Evolutionary conservation across 2,113 vertebrate genomes (phyloP).

Genomic region (Phainopepla nitens): DNA sequence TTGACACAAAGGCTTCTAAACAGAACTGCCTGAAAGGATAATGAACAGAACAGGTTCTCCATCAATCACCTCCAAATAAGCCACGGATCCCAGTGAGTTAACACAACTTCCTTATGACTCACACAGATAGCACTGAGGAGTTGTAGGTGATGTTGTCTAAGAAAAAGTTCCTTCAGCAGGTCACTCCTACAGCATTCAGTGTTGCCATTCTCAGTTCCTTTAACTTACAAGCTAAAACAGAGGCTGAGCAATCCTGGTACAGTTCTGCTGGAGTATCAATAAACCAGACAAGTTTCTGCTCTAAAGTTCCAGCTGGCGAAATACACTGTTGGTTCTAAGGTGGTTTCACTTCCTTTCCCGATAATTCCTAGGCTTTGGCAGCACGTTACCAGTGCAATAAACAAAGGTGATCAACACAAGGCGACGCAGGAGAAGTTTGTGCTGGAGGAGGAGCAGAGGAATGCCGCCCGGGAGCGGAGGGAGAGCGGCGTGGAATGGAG

Average conservation of each 20-base stretch:
- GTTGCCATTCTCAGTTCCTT: neutral
- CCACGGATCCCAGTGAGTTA: neutral
- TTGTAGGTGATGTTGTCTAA: neutral
- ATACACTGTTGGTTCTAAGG: neutral
- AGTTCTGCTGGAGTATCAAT: neutral
- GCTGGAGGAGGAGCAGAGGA: constrained; percentile 90
- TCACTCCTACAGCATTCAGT: neutral
- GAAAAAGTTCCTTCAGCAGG: neutral
- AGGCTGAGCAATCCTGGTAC: neutral
- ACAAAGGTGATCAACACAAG: constrained; percentile 83
- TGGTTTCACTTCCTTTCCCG: neutral
- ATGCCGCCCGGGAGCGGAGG: constrained; percentile 75
- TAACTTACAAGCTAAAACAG: neutral
- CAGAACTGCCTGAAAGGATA: neutral
- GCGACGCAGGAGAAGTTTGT: constrained; percentile 91
- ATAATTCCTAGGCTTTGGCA: constrained; percentile 84
- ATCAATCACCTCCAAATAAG: neutral
- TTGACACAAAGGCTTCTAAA: neutral
- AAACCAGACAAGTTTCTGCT: neutral
- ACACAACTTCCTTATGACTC: neutral
- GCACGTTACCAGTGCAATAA: constrained; percentile 88
- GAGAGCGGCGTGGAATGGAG: constrained; percentile 75
- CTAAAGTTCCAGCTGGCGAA: neutral
- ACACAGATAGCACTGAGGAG: neutral
- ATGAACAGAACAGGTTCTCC: neutral